Evolutionary conservation across 2,888 invertebrate species (phyloP).

Genomic region (Cheilosia soror): DNA sequence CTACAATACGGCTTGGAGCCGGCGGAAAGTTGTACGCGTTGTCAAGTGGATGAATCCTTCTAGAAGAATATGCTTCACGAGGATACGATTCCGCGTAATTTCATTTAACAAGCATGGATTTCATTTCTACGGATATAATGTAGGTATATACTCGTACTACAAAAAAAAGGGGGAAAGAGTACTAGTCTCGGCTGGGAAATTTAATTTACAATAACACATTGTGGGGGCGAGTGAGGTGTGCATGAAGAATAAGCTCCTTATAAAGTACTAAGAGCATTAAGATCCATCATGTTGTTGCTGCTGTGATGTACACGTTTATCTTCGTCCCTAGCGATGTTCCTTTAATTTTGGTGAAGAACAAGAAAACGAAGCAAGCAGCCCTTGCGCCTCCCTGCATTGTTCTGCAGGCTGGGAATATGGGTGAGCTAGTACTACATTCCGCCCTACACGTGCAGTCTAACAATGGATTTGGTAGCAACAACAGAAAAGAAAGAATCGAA

Average conservation of each 20-base stretch:
- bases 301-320: conserved; percentile 14
- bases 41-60: conserved; percentile 46
- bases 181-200: conserved; percentile 29
- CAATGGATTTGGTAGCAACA: conserved; percentile 53
- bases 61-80: conserved; percentile 9
- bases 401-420: conserved; percentile 13
- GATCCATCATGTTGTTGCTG: conserved; percentile 51
- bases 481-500: neutral
- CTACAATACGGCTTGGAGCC: neutral
- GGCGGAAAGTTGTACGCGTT: conserved; percentile 12
- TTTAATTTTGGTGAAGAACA: neutral
- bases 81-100: conserved; percentile 64
- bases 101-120: conserved; percentile 59
- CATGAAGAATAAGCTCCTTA: conserved; percentile 42
- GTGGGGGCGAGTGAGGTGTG: neutral
- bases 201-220: conserved; percentile 38
- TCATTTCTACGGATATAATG: neutral
- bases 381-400: conserved; percentile 8
- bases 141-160: neutral
- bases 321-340: conserved; percentile 1
- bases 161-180: neutral
- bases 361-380: conserved; percentile 24
- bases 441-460: conserved; percentile 58
- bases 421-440: neutral
- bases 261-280: conserved; percentile 64